A percentile compares a stretch with the other conserved stretches of the same genome.
These are phyloP conservation scores for Lymantria monacha DNA, from an alignment of 2,888 invertebrate genomes.

Conservation along the genomic window DNA sequence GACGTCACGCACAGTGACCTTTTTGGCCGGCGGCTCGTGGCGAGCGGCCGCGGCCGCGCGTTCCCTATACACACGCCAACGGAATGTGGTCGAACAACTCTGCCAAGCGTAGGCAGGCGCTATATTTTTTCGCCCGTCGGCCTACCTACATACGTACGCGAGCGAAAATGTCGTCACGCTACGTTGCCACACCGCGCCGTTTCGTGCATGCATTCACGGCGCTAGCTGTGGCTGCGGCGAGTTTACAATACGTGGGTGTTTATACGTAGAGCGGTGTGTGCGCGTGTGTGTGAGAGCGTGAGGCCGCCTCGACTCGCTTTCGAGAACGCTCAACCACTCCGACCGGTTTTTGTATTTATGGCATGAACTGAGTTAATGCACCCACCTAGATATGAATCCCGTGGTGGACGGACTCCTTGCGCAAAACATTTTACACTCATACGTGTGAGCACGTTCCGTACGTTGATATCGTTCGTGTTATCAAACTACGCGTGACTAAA, in stretches of 20 bases:
- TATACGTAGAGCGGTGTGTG: conserved; percentile 47
- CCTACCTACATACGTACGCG: conserved; percentile 78
- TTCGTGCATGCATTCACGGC: conserved; percentile 74
- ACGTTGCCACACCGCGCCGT: conserved; percentile 75
- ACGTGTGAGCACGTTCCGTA: conserved; percentile 54
- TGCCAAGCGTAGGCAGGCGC: conserved; percentile 79
- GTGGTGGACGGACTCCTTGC: conserved; percentile 67
- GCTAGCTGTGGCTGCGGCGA: conserved; percentile 40
- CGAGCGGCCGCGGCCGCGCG: conserved; percentile 54
- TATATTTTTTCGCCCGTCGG: conserved; percentile 76
- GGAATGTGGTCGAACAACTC: conserved; percentile 79
- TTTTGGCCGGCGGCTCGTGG: conserved; percentile 71
- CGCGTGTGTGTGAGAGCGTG: conserved; percentile 73
- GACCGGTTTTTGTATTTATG: conserved; percentile 80
- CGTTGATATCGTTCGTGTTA: conserved; percentile 51
- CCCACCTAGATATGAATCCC: conserved; percentile 76
- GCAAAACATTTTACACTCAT: conserved; percentile 63
- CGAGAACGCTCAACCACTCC: conserved; percentile 79
- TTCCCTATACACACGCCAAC: conserved; percentile 68
- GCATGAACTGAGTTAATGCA: conserved; percentile 69
- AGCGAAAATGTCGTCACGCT: conserved; percentile 84
- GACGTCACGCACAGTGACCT: conserved; percentile 78
- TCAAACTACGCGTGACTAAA: conserved; percentile 49
- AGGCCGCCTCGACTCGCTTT: conserved; percentile 70
- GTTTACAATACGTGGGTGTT: conserved; percentile 74